Evolutionary conservation across 2,113 vertebrate genomes (phyloP).

Genomic region (Campylomormyrus numenius): DNA sequence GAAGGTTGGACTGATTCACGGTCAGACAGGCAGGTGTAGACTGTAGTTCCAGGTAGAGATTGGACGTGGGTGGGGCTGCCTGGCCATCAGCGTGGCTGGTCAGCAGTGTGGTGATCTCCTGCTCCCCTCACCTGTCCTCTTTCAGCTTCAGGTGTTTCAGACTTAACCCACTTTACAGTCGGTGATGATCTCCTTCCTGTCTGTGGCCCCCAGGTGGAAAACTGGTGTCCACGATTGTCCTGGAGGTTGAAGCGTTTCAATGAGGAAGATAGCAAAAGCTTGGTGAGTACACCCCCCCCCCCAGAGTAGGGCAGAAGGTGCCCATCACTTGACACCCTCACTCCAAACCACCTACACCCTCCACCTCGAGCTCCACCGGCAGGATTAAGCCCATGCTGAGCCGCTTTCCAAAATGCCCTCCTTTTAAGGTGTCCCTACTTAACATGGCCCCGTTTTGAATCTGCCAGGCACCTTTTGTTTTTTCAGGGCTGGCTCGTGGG

Average conservation of each 20-base stretch:
- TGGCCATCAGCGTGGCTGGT: neutral
- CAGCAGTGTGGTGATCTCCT: neutral
- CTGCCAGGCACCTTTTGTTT: neutral
- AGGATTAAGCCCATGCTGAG: neutral
- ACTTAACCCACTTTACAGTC: neutral
- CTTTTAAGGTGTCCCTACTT: neutral
- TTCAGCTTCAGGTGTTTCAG: neutral
- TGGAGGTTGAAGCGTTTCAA: conserved; percentile 71
- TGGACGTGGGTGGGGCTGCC: neutral
- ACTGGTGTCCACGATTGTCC: conserved; percentile 78
- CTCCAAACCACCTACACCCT: neutral
- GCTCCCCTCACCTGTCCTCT: neutral
- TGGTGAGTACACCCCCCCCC: conserved; percentile 49
- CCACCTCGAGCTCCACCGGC: neutral
- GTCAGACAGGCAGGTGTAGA: neutral
- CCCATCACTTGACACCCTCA: neutral
- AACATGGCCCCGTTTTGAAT: neutral
- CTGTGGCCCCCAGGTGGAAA: conserved; percentile 70
- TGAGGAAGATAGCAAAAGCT: conserved; percentile 65
- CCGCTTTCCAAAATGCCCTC: neutral
- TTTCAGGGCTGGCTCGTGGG: neutral
- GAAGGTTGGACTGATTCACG: neutral
- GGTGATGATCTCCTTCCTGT: neutral
- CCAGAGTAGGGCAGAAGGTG: neutral
- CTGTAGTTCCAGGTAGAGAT: neutral